Percentiles rank a stretch among this genome's conserved stretches.
Evolutionary conservation across 2,797 vertebrate species (phyloP).

Genomic region (Notolepis coatsorum): DNA sequence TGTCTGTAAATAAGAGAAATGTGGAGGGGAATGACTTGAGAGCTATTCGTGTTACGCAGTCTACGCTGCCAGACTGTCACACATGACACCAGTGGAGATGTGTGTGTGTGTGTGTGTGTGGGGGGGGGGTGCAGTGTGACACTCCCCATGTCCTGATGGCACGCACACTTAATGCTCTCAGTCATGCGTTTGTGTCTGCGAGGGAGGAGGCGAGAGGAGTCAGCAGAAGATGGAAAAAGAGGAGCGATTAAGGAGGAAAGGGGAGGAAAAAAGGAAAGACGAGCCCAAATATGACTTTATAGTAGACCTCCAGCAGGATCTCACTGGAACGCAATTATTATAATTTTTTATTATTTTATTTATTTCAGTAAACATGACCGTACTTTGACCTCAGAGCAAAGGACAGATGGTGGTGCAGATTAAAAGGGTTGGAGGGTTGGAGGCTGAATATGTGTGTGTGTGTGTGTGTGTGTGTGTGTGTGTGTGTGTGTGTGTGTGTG

Average conservation of each 20-base stretch:
- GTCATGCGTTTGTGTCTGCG: conserved; percentile 35
- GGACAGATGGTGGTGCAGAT: conserved; percentile 71
- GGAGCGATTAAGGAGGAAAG: background rate
- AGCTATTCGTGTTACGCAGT: conserved; percentile 3
- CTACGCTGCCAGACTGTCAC: no score
- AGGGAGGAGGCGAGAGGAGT: conserved; percentile 6
- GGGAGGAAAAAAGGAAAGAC: conserved; percentile 1
- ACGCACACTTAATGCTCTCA: conserved; percentile 37
- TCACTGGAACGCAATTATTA: conserved; percentile 29
- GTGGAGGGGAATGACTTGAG: conserved; percentile 1
- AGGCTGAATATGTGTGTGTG: conserved; percentile 43
- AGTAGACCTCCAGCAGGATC: conserved; percentile 38
- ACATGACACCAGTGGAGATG: conserved; percentile 7
- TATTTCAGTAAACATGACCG: conserved; percentile 63
- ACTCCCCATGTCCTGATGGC: conserved; percentile 26
- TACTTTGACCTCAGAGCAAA: conserved; percentile 56
- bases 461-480: conserved; percentile 14
- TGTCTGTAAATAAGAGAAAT: background rate
- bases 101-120: background rate
- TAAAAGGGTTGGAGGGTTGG: conserved; percentile 55
- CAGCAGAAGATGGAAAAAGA: background rate
- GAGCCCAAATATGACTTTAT: conserved; percentile 8
- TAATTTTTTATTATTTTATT: background rate
- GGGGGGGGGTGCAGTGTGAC: background rate
- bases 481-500: no score